Percentiles rank a stretch among this genome's conserved stretches.
phyloP scores from a whole-genome alignment of 2,888 invertebrate species.

The Fabriciana adippe region DNA sequence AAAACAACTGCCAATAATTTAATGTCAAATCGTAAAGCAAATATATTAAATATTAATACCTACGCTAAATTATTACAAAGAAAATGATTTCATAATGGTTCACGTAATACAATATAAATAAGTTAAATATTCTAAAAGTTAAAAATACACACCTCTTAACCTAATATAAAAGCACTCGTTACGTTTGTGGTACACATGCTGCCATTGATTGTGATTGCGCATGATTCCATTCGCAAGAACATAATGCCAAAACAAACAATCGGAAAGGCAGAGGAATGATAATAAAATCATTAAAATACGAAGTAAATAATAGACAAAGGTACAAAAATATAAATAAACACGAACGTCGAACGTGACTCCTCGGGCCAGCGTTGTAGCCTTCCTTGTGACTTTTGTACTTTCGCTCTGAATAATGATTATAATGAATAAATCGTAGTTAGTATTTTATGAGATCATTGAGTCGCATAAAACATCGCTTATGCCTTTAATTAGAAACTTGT shows the following conservation, averaged over 20 bases:
- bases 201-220: constrained; percentile 44
- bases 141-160: constrained; percentile 82
- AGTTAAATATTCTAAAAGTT: constrained; percentile 82
- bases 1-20: constrained; percentile 76
- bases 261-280: constrained; percentile 71
- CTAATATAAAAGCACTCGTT: constrained; percentile 80
- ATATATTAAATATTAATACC: constrained; percentile 81
- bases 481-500: constrained; percentile 77
- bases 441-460: constrained; percentile 81
- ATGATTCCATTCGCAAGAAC: constrained; percentile 50
- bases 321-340: constrained; percentile 75
- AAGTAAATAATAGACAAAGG: constrained; percentile 75
- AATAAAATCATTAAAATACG: constrained; percentile 61
- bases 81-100: constrained; percentile 77
- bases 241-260: constrained; percentile 65
- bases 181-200: constrained; percentile 58
- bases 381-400: constrained; percentile 70
- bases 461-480: constrained; percentile 66
- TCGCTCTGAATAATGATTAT: constrained; percentile 68
- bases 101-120: constrained; percentile 82
- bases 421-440: constrained; percentile 64
- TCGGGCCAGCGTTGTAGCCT: constrained; percentile 36
- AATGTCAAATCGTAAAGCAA: constrained; percentile 75
- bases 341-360: constrained; percentile 52
- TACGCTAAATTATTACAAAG: constrained; percentile 81